Base-by-base conservation (phyloP, 2,888 invertebrate species). In the Mimachlamys varia region DNA sequence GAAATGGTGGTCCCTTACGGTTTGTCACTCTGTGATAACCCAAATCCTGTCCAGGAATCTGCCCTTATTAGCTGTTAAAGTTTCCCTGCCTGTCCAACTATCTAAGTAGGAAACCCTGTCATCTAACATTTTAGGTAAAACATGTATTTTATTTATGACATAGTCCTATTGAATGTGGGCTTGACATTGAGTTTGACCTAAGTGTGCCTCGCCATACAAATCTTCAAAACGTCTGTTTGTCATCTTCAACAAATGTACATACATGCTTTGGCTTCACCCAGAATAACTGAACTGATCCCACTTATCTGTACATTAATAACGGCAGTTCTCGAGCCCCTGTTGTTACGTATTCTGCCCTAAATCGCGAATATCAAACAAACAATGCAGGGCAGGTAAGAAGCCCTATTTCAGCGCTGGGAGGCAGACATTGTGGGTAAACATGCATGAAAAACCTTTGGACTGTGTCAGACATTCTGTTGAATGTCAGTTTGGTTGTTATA, bases 271-370 rank as follows among this genome's bases (percentile, higher is more conserved):
- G 12, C 76, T 76, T 76, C 76, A 10, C 33, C 76, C 76, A 76
- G 76, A 76, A 76, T 76, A 76, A 76, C 62, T 62, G 17, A 62
- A 22, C 76, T 76, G 27, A 76, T 76, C 76, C 76, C 13, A 33
- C 76, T 76, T 76, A 76, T 76, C 76, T 76, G 13, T 76, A 76
- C 76, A 76, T 76, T 76, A 33, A 76, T 76, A 76, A 76, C 76
- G 22, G 76, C 76, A 76, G 76, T 76, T 76, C 76, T 76, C 76
- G 27, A 76, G 76, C 22, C 58, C 76, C 10, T 76, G 76, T 76
- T 76, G 76, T 76, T 76, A 76, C 33, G 76, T 76, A 33, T 76
- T 76, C 33, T 33, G 33, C 27, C 4, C 33, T 76, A 76, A 27
- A 76, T 76, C 76, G 27, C 2, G 76, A 76, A 76, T 76, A 76